These are phyloP conservation scores for Pollachius pollachius DNA, from an alignment of 2,113 vertebrate species.

Conservation along the genomic window DNA sequence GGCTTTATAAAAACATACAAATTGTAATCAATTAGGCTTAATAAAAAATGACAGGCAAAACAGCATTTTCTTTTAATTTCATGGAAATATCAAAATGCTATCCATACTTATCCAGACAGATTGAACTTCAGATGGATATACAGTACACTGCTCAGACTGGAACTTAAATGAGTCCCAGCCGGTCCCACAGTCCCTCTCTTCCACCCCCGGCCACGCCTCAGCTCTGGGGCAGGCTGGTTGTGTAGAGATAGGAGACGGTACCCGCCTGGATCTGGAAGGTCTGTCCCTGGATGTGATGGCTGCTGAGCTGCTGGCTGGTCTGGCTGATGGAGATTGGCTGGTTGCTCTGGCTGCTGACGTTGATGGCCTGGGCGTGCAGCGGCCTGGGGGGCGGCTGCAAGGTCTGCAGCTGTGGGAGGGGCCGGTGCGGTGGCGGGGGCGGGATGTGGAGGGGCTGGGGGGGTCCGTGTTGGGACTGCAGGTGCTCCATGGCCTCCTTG, in stretches of 20 bases:
- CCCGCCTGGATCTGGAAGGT: slow-evolving; percentile 80
- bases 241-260: slow-evolving; percentile 73
- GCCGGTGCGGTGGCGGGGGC: slow-evolving; percentile 65
- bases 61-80: background rate
- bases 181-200: too few species aligned
- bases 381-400: slow-evolving; percentile 37
- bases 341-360: slow-evolving; percentile 60
- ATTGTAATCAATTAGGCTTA: background rate
- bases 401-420: slow-evolving; percentile 50
- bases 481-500: slow-evolving; percentile 87
- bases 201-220: slow-evolving; percentile 3
- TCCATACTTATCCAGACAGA: background rate
- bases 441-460: slow-evolving; percentile 70
- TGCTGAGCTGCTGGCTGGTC: slow-evolving; percentile 69
- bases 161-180: background rate
- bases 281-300: slow-evolving; percentile 72
- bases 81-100: background rate
- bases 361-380: slow-evolving; percentile 62
- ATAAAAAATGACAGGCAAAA: background rate
- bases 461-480: slow-evolving; percentile 79
- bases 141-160: background rate
- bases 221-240: slow-evolving; percentile 57
- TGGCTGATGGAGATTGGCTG: slow-evolving; percentile 74
- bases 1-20: background rate
- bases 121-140: background rate